A percentile compares a stretch with the other conserved stretches of the same genome.
Evolutionary conservation across 2,888 invertebrate species (phyloP).

Genomic region (Leucophora obtusa): DNA sequence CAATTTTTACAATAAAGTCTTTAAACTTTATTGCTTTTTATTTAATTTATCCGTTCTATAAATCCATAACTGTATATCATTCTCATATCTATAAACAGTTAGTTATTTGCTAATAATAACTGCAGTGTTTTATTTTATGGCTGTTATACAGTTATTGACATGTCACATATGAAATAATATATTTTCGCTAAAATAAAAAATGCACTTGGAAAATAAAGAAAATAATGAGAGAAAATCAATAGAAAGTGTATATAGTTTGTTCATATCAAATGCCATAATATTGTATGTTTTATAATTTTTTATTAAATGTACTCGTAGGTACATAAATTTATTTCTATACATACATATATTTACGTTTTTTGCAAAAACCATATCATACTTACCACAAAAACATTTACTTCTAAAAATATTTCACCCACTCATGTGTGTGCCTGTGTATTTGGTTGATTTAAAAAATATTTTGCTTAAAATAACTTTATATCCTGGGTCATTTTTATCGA

Average conservation of each 20-base stretch:
- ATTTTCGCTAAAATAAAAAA: not conserved
- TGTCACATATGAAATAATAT: not conserved
- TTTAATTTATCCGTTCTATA: not conserved
- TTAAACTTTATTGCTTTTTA: too few species aligned
- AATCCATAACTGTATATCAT: not conserved
- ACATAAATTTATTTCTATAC: not conserved
- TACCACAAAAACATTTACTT: not conserved
- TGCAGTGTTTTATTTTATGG: not conserved
- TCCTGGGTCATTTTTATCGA: not conserved
- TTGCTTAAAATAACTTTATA: not conserved
- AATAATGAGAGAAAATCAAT: not conserved
- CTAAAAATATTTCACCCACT: not conserved
- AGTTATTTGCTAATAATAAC: not conserved
- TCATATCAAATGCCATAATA: not conserved
- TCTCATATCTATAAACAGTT: not conserved
- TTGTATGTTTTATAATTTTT: not conserved
- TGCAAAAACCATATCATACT: too few species aligned
- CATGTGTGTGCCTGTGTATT: not conserved
- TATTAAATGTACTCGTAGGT: not conserved
- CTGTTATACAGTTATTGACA: not conserved
- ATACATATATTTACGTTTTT: not conserved
- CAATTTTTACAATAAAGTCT: too few species aligned
- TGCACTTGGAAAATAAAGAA: not conserved
- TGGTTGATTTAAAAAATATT: not conserved
- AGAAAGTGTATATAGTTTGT: not conserved